These are phyloP conservation scores for Manis crassicaudata DNA, from an alignment of 2,797 vertebrate species.

Conservation along the genomic window DNA sequence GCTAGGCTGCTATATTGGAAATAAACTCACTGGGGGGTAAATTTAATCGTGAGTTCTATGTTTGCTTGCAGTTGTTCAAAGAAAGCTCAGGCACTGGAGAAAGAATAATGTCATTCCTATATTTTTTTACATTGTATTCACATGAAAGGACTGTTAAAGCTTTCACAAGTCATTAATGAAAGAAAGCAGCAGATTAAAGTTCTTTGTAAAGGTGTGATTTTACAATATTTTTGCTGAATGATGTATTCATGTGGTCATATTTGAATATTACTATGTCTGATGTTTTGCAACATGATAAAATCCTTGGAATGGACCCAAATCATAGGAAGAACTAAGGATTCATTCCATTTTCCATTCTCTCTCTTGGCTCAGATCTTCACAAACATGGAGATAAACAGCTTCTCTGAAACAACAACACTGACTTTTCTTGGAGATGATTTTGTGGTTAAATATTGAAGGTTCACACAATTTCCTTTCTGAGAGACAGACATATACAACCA, in stretches of 20 bases:
- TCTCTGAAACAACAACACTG: not conserved
- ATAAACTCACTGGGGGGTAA: not conserved
- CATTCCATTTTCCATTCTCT: not conserved
- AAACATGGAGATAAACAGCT: constrained; percentile 32
- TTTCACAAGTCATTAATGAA: not conserved
- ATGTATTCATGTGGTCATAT: not conserved
- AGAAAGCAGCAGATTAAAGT: not conserved
- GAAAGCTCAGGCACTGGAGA: not conserved
- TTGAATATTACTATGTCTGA: not conserved
- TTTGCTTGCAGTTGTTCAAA: not conserved
- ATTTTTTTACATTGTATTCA: not conserved
- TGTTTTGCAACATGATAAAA: constrained; percentile 10
- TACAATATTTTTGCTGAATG: not conserved
- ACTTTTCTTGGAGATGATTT: not conserved
- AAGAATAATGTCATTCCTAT: not conserved
- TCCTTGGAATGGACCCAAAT: not conserved
- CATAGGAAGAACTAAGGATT: not conserved
- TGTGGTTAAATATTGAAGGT: not conserved
- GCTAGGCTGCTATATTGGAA: not conserved
- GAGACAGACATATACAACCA: not conserved
- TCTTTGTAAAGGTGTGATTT: not conserved
- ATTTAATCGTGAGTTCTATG: not conserved
- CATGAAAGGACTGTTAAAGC: not conserved
- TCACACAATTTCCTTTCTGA: not conserved
- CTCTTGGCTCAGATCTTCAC: not conserved